phyloP scores from a whole-genome alignment of 1,140 invertebrate species.

The Trypoxylus dichotomus region DNA sequence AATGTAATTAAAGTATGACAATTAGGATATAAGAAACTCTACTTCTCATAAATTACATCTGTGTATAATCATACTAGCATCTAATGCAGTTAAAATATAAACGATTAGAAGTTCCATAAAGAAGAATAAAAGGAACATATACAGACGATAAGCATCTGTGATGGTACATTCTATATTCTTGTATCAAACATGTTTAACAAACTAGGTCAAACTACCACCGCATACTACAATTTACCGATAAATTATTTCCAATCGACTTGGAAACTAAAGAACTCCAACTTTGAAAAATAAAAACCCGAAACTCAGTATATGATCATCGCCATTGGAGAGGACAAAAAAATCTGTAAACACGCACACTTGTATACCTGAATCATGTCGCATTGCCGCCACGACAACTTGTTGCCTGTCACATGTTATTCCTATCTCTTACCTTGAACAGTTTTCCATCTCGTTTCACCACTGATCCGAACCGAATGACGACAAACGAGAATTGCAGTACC shows the following conservation, averaged over 20 bases:
- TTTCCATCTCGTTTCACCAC: slow-evolving; percentile 4
- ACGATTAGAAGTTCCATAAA: not conserved
- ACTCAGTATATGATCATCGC: slow-evolving; percentile 5
- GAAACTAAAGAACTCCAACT: not conserved
- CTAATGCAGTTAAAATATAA: slow-evolving; percentile 11
- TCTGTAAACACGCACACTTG: slow-evolving; percentile 32
- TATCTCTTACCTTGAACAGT: slow-evolving; percentile 31
- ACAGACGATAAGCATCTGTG: not conserved
- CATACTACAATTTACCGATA: slow-evolving; percentile 1
- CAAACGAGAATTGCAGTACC: slow-evolving; percentile 8
- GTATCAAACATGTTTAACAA: slow-evolving; percentile 4
- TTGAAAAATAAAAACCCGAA: slow-evolving; percentile 4
- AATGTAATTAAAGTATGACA: too few species aligned
- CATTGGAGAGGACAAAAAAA: slow-evolving; percentile 23
- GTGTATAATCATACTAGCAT: too few species aligned
- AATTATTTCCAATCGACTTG: slow-evolving; percentile 22
- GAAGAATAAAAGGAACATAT: not conserved
- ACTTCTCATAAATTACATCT: too few species aligned
- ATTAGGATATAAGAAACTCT: too few species aligned
- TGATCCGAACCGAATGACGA: slow-evolving; percentile 15
- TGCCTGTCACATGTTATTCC: slow-evolving; percentile 43
- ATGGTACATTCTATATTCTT: not conserved
- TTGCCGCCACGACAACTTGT: slow-evolving; percentile 45
- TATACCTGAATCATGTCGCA: slow-evolving; percentile 42
- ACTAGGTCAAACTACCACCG: not conserved